phyloP scores from a whole-genome alignment of 2,888 invertebrate genomes.

The Galerucella pusilla region DNA sequence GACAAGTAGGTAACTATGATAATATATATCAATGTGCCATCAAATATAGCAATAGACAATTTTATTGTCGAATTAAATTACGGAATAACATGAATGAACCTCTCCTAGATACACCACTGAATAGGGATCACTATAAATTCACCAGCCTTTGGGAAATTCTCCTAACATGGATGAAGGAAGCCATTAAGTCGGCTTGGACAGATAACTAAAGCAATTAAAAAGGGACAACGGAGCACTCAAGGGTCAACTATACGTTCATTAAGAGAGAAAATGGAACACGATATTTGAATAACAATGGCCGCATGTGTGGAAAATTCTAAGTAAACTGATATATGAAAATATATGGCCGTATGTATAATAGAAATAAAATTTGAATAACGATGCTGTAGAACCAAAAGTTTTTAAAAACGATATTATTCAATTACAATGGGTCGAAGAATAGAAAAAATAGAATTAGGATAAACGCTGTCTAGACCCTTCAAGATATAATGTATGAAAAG shows the following conservation, averaged over 20 bases:
- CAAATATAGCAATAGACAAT: too few species aligned
- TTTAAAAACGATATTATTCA: too few species aligned
- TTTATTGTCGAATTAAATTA: too few species aligned
- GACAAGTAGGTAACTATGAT: too few species aligned
- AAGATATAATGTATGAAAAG: too few species aligned
- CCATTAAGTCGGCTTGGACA: conserved; percentile 32
- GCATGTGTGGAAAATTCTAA: background rate
- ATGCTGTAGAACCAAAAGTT: too few species aligned
- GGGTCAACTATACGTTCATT: conserved; percentile 25
- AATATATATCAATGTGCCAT: too few species aligned
- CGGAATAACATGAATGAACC: background rate
- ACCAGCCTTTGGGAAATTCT: conserved; percentile 55
- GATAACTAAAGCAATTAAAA: conserved; percentile 35
- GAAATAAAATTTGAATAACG: too few species aligned
- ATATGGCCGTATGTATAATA: background rate
- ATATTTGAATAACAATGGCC: conserved; percentile 3
- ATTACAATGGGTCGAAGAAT: too few species aligned
- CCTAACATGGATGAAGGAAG: conserved; percentile 44
- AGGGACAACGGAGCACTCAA: conserved; percentile 14
- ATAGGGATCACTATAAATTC: conserved; percentile 49
- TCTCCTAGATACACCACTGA: conserved; percentile 10
- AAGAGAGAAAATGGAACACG: conserved; percentile 12
- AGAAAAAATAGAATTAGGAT: too few species aligned
- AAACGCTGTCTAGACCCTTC: too few species aligned
- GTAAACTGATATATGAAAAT: background rate